phyloP scores from a whole-genome alignment of 1,140 invertebrate genomes.

The Pseudachorutes palmiensis region DNA sequence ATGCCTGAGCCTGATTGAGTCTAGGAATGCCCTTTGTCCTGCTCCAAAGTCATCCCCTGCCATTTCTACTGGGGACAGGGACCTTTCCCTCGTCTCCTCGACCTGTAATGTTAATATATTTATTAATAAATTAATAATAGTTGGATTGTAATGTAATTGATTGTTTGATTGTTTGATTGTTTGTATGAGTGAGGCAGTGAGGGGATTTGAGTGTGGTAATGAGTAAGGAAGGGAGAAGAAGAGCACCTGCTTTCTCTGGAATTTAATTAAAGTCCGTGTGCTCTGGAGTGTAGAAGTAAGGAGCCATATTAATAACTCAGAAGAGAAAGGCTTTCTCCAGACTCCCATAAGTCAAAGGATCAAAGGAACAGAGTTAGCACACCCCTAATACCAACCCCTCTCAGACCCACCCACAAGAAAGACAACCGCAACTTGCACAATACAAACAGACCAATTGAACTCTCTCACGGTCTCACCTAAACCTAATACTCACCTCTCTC shows the following conservation, averaged over 20 bases:
- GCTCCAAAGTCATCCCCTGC: constrained; percentile 44
- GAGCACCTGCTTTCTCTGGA: constrained; percentile 8
- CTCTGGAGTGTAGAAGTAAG: constrained; percentile 2
- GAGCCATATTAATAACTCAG: neutral
- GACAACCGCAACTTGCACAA: neutral
- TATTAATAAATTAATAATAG: too few species aligned
- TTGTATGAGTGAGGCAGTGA: too few species aligned
- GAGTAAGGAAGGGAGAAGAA: neutral
- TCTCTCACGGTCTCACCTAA: too few species aligned
- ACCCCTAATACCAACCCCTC: neutral
- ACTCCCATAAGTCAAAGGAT: constrained; percentile 11
- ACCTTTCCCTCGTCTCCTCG: constrained; percentile 25
- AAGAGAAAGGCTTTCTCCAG: constrained; percentile 5
- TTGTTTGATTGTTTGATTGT: too few species aligned
- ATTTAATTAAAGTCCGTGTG: neutral
- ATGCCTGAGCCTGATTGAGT: constrained; percentile 62
- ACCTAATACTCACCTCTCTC: constrained; percentile 23
- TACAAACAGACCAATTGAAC: too few species aligned
- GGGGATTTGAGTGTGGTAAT: neutral
- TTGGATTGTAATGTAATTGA: too few species aligned
- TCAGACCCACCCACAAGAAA: neutral
- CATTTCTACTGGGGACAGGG: constrained; percentile 36
- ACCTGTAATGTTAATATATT: constrained; percentile 44
- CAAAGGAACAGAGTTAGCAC: neutral
- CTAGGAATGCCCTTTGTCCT: constrained; percentile 54